Conservation (phyloP, 2,888 invertebrate genomes). For the Acleris literana region DNA sequence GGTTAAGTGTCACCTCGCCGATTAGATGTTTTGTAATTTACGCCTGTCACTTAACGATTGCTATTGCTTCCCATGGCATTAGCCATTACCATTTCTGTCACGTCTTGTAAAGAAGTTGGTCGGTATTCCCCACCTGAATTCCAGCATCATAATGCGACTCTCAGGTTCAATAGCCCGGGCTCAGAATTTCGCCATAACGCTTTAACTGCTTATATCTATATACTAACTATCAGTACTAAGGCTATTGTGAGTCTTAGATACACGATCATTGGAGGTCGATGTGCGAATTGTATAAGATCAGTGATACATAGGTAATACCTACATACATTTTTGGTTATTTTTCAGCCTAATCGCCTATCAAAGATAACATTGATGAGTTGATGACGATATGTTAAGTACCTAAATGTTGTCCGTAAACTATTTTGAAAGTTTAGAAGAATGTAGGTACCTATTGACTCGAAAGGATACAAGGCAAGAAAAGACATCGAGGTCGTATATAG, state of each 20-base stretch:
- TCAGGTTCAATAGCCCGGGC: slow-evolving; percentile 48
- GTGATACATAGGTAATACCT: neutral
- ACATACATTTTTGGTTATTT: neutral
- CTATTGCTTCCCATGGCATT: slow-evolving; percentile 42
- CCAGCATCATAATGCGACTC: slow-evolving; percentile 43
- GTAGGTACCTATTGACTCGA: neutral
- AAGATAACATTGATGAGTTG: no score
- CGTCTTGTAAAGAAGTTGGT: slow-evolving; percentile 47
- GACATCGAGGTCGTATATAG: no score
- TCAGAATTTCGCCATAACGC: slow-evolving; percentile 15
- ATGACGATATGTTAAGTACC: no score
- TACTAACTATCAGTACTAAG: no score
- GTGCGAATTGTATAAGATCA: neutral
- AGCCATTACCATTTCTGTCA: slow-evolving; percentile 57
- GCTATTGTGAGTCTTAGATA: slow-evolving; percentile 14
- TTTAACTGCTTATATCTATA: slow-evolving; percentile 1
- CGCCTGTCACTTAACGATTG: slow-evolving; percentile 16
- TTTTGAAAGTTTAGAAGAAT: neutral
- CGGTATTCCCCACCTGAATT: slow-evolving; percentile 56
- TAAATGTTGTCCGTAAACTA: no score
- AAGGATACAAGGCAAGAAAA: neutral
- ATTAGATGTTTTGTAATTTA: slow-evolving; percentile 2
- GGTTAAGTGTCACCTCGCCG: neutral
- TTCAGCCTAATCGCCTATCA: no score
- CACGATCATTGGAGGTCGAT: slow-evolving; percentile 16